Base-by-base conservation (phyloP, 2,888 invertebrate genomes). In the Drosophila formosana region DNA sequence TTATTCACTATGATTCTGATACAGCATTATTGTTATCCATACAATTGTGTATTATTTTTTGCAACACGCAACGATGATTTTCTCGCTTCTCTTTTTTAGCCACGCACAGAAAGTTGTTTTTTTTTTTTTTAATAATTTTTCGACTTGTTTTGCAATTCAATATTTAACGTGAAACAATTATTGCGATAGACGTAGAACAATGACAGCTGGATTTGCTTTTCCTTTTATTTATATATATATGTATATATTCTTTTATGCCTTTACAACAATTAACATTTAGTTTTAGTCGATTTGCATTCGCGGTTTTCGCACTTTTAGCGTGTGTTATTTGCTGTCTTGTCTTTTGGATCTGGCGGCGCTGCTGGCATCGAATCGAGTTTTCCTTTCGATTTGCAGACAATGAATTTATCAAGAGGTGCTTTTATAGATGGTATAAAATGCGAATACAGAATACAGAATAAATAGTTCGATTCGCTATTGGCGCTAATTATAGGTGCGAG, bases 91-190 rank as follows among this genome's bases (percentile, higher is more conserved):
- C 18, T 18, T 18, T 83, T 82, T 83, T 83, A 83, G 86, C 78
- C 83, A 83, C 83, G 86, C 83, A 83, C 82, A 86, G 75, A 63
- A 46, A 69, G 55, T 47, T 49, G 0, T 18, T 18, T 0, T 18
- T 18, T 18, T 66, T 62, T 60, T 65, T 23, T 60, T 57, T 13
- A 51, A 6, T 37, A 37, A 37, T n/a, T 41, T 47, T 68, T 70
- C 43, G 5, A 8, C 55, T 41, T 43, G 62, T 46, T 41, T 55
- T n/a, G 47, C 37, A 53, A 53, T 55, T 58, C 13, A 55, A 67
- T 71, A 66, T 69, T 70, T 51, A 84, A 88, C 87, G 84, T 72
- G 70, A 55, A 88, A 89, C 87, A 88, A 80, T 81, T 78, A 80
- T 68, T 72, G 52, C 18, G n/a, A 23, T 37, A 43, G 9, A 51